Conservation (phyloP, 2,113 vertebrate species). For the cat (Felis catus) region DNA sequence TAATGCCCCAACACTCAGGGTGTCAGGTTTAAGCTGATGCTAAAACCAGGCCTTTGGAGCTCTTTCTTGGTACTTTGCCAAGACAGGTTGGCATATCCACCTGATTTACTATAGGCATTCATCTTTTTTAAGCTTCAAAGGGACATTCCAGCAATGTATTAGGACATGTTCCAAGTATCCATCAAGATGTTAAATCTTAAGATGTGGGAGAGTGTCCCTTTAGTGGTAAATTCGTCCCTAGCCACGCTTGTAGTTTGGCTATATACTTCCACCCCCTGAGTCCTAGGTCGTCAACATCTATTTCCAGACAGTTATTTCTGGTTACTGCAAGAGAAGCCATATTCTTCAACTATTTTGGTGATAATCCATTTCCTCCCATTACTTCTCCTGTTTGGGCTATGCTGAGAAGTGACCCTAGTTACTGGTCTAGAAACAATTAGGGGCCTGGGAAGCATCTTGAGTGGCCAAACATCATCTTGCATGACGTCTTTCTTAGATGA, state of each 20-base stretch:
- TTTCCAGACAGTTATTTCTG: neutral
- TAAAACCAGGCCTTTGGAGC: neutral
- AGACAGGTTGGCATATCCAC: neutral
- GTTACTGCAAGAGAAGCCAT: neutral
- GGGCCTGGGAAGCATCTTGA: neutral
- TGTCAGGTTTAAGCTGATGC: neutral
- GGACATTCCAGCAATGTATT: neutral
- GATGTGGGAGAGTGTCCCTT: neutral
- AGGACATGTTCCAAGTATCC: neutral
- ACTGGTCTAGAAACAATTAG: neutral
- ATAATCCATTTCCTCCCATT: neutral
- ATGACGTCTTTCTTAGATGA: neutral
- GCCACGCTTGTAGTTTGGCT: neutral
- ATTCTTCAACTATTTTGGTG: neutral
- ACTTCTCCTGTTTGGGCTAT: neutral
- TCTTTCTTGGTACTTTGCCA: neutral
- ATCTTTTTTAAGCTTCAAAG: neutral
- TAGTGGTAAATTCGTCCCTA: neutral
- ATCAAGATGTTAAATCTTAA: neutral
- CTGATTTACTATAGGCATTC: neutral
- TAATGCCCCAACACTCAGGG: neutral
- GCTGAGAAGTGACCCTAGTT: neutral
- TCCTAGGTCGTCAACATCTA: neutral
- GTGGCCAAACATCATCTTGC: neutral
- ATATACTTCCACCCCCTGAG: too few relatives aligned